Conservation (phyloP, 2,797 vertebrate genomes). For the Artibeus jamaicensis region DNA sequence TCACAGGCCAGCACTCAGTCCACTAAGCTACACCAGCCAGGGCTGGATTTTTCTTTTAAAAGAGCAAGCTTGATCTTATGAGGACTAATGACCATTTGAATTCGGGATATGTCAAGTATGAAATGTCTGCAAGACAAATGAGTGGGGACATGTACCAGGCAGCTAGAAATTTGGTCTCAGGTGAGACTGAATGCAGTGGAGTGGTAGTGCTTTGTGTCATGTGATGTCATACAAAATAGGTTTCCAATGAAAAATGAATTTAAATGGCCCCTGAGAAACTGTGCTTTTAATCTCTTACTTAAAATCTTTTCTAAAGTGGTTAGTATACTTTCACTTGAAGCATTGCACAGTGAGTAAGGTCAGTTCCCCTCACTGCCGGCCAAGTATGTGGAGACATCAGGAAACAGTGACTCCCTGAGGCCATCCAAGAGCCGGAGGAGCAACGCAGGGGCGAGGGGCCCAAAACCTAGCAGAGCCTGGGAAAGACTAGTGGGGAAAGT, state of each 20-base stretch:
- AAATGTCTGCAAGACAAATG: not conserved
- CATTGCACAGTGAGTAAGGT: not conserved
- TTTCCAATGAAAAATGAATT: not conserved
- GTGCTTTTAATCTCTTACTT: not conserved
- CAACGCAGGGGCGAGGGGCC: rapidly evolving
- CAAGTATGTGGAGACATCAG: not conserved
- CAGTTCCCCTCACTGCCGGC: not conserved
- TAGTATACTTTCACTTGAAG: not conserved
- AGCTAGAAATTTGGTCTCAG: not conserved
- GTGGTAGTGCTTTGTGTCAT: not conserved
- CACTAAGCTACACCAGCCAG: no score
- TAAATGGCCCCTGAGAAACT: not conserved
- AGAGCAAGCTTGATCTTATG: not conserved
- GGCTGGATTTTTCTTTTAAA: not conserved
- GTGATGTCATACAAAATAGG: not conserved
- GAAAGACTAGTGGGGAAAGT: not conserved
- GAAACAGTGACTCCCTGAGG: not conserved
- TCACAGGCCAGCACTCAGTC: no score
- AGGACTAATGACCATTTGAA: not conserved
- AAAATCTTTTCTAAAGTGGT: not conserved
- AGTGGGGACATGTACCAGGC: no score
- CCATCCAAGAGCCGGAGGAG: not conserved
- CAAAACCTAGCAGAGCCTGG: not conserved
- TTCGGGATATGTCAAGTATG: not conserved
- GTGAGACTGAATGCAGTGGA: not conserved